Base-by-base conservation (phyloP, 2,888 invertebrate species). In the Agrochola litura region DNA sequence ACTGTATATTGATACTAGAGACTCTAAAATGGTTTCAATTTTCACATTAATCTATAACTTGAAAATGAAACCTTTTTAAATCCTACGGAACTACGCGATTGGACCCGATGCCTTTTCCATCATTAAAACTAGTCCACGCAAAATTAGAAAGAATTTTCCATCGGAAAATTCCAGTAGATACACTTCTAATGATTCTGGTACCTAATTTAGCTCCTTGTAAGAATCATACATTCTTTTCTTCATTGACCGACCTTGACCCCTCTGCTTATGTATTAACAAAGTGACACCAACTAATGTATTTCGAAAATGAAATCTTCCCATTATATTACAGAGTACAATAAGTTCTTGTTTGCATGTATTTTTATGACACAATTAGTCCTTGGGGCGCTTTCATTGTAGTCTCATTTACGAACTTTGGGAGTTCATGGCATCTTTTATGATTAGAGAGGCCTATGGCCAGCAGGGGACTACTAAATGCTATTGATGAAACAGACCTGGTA, bases 301-400 rank as follows among this genome's bases (percentile, higher is more conserved):
- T 67, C 58, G 22, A 30, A 43, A 69, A 58, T 54, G 6, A 68
- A 71, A 68, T 69, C 82, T 65, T 73, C 46, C 0, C 37, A 25
- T 64, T 58, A n/a, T 22, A 56, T 54, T 67, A n/a, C 54, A 37
- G 19, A 30, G 14, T 58, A 82, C 64, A 66, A 54, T 52, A 25
- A 14, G 2, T 37, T 54, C 9, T 52, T 46, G 46, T 66, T 61
- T 79, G 61, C 69, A 56, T 77, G 78, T 78, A 77, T 52, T 78
- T 79, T 54, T 65, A 64, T 78, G 79, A 56, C 64, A 65, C 79
- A 73, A 69, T 37, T 56, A 10, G 61, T 43, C 65, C 79, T 78
- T 69, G 81, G 19, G 1, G 14, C 52, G 6, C 14, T 65, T 83
- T 58, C 43, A 83, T 78, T 81, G 83, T 81, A 49, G 66, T 81